These are phyloP conservation scores for Tricholaema leucomelas DNA, from an alignment of 2,113 vertebrate genomes.

Conservation along the genomic window DNA sequence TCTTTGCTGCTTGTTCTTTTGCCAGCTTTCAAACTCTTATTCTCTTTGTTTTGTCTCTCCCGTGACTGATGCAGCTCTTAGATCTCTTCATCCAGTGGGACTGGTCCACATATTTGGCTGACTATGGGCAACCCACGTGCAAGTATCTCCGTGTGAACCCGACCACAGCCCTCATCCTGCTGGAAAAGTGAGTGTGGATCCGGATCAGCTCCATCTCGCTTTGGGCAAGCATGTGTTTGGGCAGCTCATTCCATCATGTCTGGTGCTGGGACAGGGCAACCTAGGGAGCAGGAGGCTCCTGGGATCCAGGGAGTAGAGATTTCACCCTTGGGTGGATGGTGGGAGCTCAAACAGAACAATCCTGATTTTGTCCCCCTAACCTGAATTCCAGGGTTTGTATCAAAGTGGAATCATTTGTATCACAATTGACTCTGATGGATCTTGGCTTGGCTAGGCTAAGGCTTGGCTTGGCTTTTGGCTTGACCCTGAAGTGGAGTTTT, in stretches of 20 bases:
- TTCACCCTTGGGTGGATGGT: background rate
- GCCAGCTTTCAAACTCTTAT: background rate
- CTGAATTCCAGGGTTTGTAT: background rate
- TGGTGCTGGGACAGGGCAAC: background rate
- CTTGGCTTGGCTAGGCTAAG: background rate
- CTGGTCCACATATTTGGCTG: conserved; percentile 94
- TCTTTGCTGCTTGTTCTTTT: background rate
- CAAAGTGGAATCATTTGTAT: background rate
- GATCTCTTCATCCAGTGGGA: conserved; percentile 98
- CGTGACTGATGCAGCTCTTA: conserved; percentile 78
- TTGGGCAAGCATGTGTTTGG: background rate
- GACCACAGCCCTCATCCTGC: conserved; percentile 86
- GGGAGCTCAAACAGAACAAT: background rate
- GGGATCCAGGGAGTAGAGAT: background rate
- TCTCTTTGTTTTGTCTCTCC: background rate
- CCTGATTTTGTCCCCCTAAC: accelerated
- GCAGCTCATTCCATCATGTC: accelerated
- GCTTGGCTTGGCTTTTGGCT: background rate
- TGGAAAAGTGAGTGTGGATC: conserved; percentile 89
- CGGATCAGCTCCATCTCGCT: accelerated
- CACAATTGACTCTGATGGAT: too few relatives aligned
- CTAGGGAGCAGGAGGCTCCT: background rate
- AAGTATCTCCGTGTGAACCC: conserved; percentile 96
- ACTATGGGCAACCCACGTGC: conserved; percentile 91
- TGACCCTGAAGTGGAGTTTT: background rate